phyloP scores from a whole-genome alignment of 2,888 invertebrate species.

The Volucella inflata region DNA sequence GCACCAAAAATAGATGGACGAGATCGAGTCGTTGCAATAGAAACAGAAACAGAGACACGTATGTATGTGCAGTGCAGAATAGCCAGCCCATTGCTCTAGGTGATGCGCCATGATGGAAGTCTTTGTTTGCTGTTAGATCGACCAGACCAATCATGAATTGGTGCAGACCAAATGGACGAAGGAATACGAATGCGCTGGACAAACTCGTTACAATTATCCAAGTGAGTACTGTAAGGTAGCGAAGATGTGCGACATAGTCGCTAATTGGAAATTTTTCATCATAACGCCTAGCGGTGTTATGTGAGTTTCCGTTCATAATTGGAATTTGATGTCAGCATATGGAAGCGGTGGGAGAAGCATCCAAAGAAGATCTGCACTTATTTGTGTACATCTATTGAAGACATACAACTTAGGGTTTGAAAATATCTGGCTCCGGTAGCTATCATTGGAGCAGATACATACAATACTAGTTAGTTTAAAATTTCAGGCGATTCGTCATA shows the following conservation, averaged over 20 bases:
- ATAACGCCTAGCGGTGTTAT: constrained; percentile 62
- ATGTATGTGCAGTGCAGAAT: background rate
- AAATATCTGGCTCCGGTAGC: no score
- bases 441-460: no score
- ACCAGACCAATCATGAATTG: constrained; percentile 62
- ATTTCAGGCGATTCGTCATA: no score
- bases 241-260: constrained; percentile 64
- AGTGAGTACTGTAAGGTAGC: constrained; percentile 15
- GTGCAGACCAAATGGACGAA: constrained; percentile 60
- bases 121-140: constrained; percentile 45
- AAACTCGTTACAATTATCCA: constrained; percentile 50
- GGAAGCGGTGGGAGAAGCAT: constrained; percentile 23
- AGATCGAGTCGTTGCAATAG: constrained; percentile 13
- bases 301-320: constrained; percentile 55
- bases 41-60: background rate
- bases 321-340: background rate
- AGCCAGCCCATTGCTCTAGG: constrained; percentile 41
- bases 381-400: no score
- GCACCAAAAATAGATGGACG: constrained; percentile 69
- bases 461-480: no score
- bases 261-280: constrained; percentile 71
- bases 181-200: constrained; percentile 1
- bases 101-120: constrained; percentile 71
- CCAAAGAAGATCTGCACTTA: no score
- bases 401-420: no score